These are phyloP conservation scores for Drosophila monieri DNA, from an alignment of 2,888 invertebrate genomes.

Conservation along the genomic window DNA sequence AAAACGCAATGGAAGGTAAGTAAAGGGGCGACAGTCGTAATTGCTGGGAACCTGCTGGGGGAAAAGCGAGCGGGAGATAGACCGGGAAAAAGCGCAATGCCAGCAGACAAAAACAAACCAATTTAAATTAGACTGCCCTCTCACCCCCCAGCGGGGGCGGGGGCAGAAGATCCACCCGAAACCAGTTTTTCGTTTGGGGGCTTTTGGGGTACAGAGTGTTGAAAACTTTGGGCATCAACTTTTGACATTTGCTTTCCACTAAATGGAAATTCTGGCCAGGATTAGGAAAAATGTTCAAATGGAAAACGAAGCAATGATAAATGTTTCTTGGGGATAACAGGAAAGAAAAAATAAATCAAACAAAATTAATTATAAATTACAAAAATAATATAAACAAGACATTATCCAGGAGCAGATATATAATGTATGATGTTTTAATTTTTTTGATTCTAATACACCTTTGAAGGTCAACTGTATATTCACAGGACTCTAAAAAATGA, in stretches of 20 bases:
- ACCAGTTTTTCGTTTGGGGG: slow-evolving; percentile 41
- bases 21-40: slow-evolving; percentile 58
- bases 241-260: slow-evolving; percentile 76
- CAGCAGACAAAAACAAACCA: slow-evolving; percentile 80
- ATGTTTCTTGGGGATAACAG: slow-evolving; percentile 33
- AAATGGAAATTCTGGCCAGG: slow-evolving; percentile 65
- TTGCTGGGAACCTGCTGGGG: slow-evolving; percentile 58
- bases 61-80: not conserved
- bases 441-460: too few species aligned
- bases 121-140: slow-evolving; percentile 77
- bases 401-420: too few species aligned
- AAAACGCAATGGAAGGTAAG: slow-evolving; percentile 37
- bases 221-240: slow-evolving; percentile 71
- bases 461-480: too few species aligned
- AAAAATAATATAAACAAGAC: not conserved
- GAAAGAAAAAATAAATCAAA: not conserved
- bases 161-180: slow-evolving; percentile 18
- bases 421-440: too few species aligned
- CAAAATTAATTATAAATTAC: not conserved
- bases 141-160: slow-evolving; percentile 54
- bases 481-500: too few species aligned
- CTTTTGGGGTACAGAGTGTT: slow-evolving; percentile 63
- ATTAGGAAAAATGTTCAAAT: slow-evolving; percentile 19
- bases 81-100: slow-evolving; percentile 72
- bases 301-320: slow-evolving; percentile 56